Percentiles rank a stretch among this genome's conserved stretches.
These are phyloP conservation scores for Steinernema carpocapsae DNA, from an alignment of 2,888 invertebrate species.

Conservation along the genomic window DNA sequence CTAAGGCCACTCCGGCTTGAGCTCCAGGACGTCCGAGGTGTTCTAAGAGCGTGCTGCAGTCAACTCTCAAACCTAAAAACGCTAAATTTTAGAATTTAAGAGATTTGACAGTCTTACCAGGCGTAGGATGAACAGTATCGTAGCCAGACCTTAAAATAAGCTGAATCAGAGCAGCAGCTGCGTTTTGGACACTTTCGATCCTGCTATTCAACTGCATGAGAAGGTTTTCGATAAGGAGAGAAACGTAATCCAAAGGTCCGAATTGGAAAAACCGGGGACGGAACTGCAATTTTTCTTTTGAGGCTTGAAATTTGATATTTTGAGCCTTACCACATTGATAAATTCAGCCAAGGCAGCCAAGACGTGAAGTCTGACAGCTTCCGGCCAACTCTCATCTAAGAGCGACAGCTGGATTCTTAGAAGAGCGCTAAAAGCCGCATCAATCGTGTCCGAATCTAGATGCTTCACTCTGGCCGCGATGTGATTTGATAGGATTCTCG, in stretches of 20 bases:
- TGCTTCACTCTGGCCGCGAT: constrained; percentile 49
- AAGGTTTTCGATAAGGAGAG: constrained; percentile 59
- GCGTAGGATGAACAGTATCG: constrained; percentile 53
- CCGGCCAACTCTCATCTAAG: constrained; percentile 87
- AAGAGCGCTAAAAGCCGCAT: constrained; percentile 78
- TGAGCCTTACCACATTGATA: constrained; percentile 77
- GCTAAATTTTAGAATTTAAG: background rate
- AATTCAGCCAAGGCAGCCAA: constrained; percentile 90
- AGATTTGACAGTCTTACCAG: constrained; percentile 37
- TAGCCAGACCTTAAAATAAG: constrained; percentile 62
- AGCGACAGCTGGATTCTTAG: constrained; percentile 86
- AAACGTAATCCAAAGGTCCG: constrained; percentile 62
- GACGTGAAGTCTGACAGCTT: constrained; percentile 85
- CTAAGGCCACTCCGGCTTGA: constrained; percentile 91
- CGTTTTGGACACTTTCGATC: constrained; percentile 61
- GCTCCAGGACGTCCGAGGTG: constrained; percentile 50
- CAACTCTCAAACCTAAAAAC: background rate
- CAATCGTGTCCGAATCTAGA: constrained; percentile 49
- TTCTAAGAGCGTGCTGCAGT: constrained; percentile 3
- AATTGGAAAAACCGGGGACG: constrained; percentile 58
- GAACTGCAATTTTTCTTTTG: constrained; percentile 48
- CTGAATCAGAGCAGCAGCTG: constrained; percentile 66
- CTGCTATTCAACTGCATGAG: constrained; percentile 62
- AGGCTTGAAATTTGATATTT: background rate
- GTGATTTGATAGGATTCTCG: constrained; percentile 59